Conservation (phyloP, 1,140 invertebrate species). For the Penaeus vannamei region DNA sequence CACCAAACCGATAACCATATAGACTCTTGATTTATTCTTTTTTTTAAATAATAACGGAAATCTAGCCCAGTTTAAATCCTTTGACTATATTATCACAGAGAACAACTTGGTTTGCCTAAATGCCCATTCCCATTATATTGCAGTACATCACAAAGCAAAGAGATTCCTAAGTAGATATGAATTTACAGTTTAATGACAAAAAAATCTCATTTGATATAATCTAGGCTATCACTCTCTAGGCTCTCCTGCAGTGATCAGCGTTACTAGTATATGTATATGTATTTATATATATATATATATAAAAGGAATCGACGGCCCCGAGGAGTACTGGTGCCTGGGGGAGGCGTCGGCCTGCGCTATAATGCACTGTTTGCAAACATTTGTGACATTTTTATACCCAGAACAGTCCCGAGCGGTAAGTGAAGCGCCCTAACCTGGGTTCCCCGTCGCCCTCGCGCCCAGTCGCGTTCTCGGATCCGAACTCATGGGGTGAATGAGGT, state of each 20-base stretch:
- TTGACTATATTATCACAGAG: slow-evolving; percentile 58
- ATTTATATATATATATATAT: too few species aligned
- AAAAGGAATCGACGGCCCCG: too few species aligned
- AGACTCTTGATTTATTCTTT: background rate
- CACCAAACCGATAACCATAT: too few species aligned
- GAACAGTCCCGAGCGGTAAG: slow-evolving; percentile 20
- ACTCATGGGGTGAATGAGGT: background rate
- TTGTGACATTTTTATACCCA: slow-evolving; percentile 48
- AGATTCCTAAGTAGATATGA: slow-evolving; percentile 6
- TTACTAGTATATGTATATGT: slow-evolving; percentile 5
- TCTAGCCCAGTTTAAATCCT: slow-evolving; percentile 47
- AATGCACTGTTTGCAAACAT: slow-evolving; percentile 27
- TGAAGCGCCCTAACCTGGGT: background rate
- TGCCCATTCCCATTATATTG: slow-evolving; percentile 54
- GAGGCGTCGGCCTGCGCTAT: background rate
- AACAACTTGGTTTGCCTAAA: slow-evolving; percentile 44
- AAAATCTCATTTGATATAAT: background rate
- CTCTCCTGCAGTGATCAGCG: slow-evolving; percentile 20
- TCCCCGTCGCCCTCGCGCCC: background rate
- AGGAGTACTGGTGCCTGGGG: too few species aligned
- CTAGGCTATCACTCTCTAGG: slow-evolving; percentile 23
- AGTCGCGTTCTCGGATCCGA: background rate
- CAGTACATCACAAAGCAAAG: slow-evolving; percentile 36
- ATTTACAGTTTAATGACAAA: too few species aligned
- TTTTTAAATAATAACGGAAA: slow-evolving; percentile 23